Evolutionary conservation across 2,888 invertebrate species (phyloP).

Genomic region (Spodoptera picta): DNA sequence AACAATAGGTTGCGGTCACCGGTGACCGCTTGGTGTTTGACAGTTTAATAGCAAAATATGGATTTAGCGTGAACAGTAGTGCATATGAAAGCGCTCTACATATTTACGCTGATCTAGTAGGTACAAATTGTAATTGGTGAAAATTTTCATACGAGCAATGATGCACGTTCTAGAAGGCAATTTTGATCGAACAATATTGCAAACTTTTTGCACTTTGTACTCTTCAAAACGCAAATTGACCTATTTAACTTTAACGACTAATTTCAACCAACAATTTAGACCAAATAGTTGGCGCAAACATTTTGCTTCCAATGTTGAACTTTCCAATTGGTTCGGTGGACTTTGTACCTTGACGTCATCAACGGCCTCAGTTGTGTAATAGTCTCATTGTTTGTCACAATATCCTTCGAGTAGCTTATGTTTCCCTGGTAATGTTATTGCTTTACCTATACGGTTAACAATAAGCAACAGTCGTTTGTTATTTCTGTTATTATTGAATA

Average conservation of each 20-base stretch:
- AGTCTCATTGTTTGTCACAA: slow-evolving; percentile 70
- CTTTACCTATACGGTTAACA: slow-evolving; percentile 20
- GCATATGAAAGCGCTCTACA: slow-evolving; percentile 1
- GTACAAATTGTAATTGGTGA: not conserved
- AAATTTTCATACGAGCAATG: not conserved
- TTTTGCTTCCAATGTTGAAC: slow-evolving; percentile 66
- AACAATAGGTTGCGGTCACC: too few relatives aligned
- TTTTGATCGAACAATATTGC: slow-evolving; percentile 25
- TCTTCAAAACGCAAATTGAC: slow-evolving; percentile 46
- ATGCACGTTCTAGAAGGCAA: not conserved
- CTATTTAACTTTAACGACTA: slow-evolving; percentile 45
- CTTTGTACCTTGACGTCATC: slow-evolving; percentile 75
- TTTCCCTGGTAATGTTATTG: slow-evolving; percentile 49
- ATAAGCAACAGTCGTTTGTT: slow-evolving; percentile 20
- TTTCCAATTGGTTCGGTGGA: slow-evolving; percentile 76
- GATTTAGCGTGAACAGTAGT: too few relatives aligned
- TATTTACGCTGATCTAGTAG: slow-evolving; percentile 9
- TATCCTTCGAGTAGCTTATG: slow-evolving; percentile 60
- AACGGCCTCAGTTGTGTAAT: slow-evolving; percentile 62
- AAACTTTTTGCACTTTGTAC: slow-evolving; percentile 37
- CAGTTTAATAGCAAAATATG: slow-evolving; percentile 18
- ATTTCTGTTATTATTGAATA: slow-evolving; percentile 12
- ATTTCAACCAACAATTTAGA: slow-evolving; percentile 53
- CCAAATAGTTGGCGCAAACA: slow-evolving; percentile 56
- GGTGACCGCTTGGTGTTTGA: too few relatives aligned